Evolutionary conservation across 2,113 vertebrate genomes (phyloP), one percentile per base, ranked within the genome.

Genomic region (Upupa epops): DNA sequence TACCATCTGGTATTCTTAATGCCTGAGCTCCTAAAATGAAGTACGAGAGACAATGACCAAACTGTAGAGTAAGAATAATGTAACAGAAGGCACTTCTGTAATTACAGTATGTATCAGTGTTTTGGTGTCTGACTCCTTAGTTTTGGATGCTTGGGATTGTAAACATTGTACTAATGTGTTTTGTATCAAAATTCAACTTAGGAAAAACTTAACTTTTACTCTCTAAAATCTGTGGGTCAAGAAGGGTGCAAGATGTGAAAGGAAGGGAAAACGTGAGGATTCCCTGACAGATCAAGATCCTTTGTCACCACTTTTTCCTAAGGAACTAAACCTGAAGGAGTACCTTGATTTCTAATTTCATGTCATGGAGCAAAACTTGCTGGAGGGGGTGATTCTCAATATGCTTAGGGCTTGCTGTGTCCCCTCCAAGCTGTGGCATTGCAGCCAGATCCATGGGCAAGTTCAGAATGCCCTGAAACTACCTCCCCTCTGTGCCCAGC

Each of bases 71-170:
- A 63, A 90, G 61, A 90, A 88, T 65, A 92, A 83, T 45, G 86
- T 69, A 87, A 92, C 61, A 90, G 72, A 86, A 55, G 54, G 34
- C 37, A 76, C 25, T 93, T 84, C 48, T 65, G 76, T 84, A 76
- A 51, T 36, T 82, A 70, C 84, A 78, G 40, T 81, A 32, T 46
- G 72, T 88, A 46, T 63, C 73, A 94, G 37, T 63, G 37, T 84
- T 86, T 59, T 79, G 58, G 49, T 2, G 2, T 90, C 77, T 89
- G 88, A 96, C 34, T 93, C 81, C 78, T 61, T 63, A 55, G 73
- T 78, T 92, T 88, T 88, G 66, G 94, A 75, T 87, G 37, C 22
- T 82, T 74, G 73, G 63, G 58, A 56, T 69, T 91, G 83, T 77
- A 83, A 84, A 25, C 72, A 66, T 94, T 65, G 58, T 86, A 70